phyloP scores from a whole-genome alignment of 2,797 vertebrate genomes.

The Sebastiscus albofasciatus region DNA sequence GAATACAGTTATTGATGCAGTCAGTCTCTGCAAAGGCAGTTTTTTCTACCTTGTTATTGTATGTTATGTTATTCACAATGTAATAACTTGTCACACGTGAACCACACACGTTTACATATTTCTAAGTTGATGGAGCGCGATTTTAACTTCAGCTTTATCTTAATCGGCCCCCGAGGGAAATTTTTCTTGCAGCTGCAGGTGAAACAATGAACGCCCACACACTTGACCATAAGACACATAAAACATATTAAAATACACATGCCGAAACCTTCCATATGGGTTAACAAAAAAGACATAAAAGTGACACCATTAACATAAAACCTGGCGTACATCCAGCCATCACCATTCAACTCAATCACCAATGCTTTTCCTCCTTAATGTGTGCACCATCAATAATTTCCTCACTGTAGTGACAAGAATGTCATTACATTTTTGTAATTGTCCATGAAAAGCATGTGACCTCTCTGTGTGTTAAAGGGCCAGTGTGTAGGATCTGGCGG shows the following conservation, averaged over 20 bases:
- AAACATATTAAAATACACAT: conserved; percentile 28
- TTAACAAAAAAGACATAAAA: conserved; percentile 33
- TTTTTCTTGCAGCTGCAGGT: background rate
- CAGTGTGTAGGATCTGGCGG: too few relatives aligned
- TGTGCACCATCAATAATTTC: background rate
- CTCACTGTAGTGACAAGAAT: background rate
- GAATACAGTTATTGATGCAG: background rate
- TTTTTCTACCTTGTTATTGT: background rate
- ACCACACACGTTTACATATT: background rate
- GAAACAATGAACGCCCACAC: background rate
- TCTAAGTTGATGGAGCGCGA: background rate
- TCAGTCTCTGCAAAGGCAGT: background rate
- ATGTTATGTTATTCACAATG: background rate
- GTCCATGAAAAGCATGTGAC: background rate
- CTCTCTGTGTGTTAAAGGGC: background rate
- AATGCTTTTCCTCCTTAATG: background rate
- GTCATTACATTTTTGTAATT: background rate
- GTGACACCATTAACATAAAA: conserved; percentile 17
- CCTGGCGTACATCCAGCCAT: background rate
- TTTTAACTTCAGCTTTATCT: background rate
- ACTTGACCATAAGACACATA: conserved; percentile 9
- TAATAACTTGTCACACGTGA: background rate
- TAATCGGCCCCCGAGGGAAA: background rate
- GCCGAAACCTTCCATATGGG: background rate
- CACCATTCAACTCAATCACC: background rate